Percentiles rank a stretch among this genome's conserved stretches.
These are phyloP conservation scores for Enteromius trimaculatus DNA, from an alignment of 2,797 vertebrate genomes.

Conservation along the genomic window DNA sequence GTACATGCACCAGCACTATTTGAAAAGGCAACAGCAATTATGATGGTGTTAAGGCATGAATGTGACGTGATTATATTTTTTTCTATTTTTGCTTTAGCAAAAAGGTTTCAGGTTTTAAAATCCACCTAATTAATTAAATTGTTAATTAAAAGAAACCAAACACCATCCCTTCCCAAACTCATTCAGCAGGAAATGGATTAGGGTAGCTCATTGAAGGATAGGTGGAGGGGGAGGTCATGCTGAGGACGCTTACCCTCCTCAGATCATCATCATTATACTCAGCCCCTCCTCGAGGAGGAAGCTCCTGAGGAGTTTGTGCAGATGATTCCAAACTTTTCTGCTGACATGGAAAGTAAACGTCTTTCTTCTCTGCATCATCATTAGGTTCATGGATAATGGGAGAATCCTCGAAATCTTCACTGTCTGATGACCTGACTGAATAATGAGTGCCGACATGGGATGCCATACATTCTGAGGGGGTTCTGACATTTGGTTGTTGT, in stretches of 20 bases:
- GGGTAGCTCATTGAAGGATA: slow-evolving; percentile 36
- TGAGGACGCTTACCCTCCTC: slow-evolving; percentile 82
- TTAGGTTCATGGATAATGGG: slow-evolving; percentile 76
- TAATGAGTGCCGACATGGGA: background rate
- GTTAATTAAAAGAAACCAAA: slow-evolving; percentile 19
- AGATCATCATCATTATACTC: slow-evolving; percentile 74
- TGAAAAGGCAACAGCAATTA: background rate
- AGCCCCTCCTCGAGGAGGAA: slow-evolving; percentile 61
- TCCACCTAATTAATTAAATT: slow-evolving; percentile 20
- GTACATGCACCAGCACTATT: slow-evolving; percentile 27
- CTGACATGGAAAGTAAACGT: slow-evolving; percentile 42
- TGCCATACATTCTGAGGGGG: background rate
- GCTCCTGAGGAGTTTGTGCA: slow-evolving; percentile 76
- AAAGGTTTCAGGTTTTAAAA: background rate
- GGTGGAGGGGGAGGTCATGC: slow-evolving; percentile 60
- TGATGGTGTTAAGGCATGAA: slow-evolving; percentile 31
- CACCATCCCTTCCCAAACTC: slow-evolving; percentile 19
- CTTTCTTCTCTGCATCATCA: slow-evolving; percentile 49
- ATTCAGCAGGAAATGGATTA: slow-evolving; percentile 27
- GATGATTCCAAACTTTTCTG: slow-evolving; percentile 67
- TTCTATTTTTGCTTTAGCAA: background rate
- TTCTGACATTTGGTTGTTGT: slow-evolving; percentile 22
- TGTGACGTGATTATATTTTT: background rate
- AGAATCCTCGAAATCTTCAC: slow-evolving; percentile 76
- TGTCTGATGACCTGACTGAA: slow-evolving; percentile 68